These are phyloP conservation scores for Drosophila pseudoobscura DNA, from an alignment of 1,140 invertebrate species.

Conservation along the genomic window DNA sequence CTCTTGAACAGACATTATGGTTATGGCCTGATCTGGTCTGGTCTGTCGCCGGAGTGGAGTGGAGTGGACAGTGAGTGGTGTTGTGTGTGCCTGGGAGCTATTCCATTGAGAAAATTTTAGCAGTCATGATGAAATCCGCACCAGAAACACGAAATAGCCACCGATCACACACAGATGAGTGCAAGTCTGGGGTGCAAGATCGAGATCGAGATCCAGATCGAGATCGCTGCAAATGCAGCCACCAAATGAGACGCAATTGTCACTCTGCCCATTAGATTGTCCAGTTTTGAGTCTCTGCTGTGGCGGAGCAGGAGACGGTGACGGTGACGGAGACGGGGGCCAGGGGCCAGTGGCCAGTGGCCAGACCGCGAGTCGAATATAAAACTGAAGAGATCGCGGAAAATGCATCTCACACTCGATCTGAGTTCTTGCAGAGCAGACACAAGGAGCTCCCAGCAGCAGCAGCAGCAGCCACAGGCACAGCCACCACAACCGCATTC, in stretches of 20 bases:
- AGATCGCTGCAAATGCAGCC: slow-evolving; percentile 10
- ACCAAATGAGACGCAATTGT: slow-evolving; percentile 63
- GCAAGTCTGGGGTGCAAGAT: slow-evolving; percentile 56
- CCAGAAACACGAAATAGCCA: slow-evolving; percentile 66
- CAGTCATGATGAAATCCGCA: slow-evolving; percentile 68
- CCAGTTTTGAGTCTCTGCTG: slow-evolving; percentile 28
- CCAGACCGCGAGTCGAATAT: slow-evolving; percentile 46
- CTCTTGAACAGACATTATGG: slow-evolving; percentile 56
- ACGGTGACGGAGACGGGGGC: neutral
- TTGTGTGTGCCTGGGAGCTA: slow-evolving; percentile 28
- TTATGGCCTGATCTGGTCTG: neutral
- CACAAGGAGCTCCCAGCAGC: slow-evolving; percentile 21
- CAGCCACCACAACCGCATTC: slow-evolving; percentile 18
- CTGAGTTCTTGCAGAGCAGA: slow-evolving; percentile 76
- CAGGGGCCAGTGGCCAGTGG: neutral
- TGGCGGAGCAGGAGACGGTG: too few species aligned
- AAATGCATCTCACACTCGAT: slow-evolving; percentile 80
- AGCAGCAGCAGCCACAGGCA: slow-evolving; percentile 1
- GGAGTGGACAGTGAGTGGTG: slow-evolving; percentile 19
- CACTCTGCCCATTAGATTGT: slow-evolving; percentile 66
- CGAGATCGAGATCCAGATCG: slow-evolving; percentile 52
- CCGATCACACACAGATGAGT: slow-evolving; percentile 30
- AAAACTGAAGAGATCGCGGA: slow-evolving; percentile 69
- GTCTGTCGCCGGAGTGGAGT: too few species aligned
- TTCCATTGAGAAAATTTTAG: slow-evolving; percentile 72